Evolutionary conservation across 2,113 vertebrate genomes (phyloP).

Genomic region (Osmerus eperlanus): DNA sequence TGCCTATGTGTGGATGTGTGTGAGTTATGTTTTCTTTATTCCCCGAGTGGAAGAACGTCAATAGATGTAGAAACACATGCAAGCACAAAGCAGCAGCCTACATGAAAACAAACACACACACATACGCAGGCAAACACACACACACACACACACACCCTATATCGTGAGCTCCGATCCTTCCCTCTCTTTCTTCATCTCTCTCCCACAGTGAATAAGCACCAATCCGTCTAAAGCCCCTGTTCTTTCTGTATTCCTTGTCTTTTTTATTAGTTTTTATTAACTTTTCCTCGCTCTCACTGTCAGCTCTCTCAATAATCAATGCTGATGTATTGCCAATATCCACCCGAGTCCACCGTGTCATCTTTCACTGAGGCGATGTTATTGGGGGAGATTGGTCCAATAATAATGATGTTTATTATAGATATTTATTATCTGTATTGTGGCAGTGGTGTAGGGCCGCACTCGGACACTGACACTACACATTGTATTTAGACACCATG

Average conservation of each 20-base stretch:
- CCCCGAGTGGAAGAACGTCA: neutral
- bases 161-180: constrained; percentile 24
- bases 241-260: constrained; percentile 71
- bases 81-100: neutral
- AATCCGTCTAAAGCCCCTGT: constrained; percentile 75
- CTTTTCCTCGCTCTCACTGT: constrained; percentile 73
- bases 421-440: constrained; percentile 78
- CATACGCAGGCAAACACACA: no score
- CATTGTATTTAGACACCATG: constrained; percentile 28
- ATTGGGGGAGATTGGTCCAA: constrained; percentile 76
- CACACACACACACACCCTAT: constrained; percentile 5
- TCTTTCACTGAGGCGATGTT: constrained; percentile 72
- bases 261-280: constrained; percentile 84
- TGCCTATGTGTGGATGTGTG: neutral
- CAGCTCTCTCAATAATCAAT: constrained; percentile 80
- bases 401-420: constrained; percentile 82
- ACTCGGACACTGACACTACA: constrained; percentile 45
- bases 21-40: constrained; percentile 6
- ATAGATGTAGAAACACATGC: neutral
- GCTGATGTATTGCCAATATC: constrained; percentile 83
- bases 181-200: constrained; percentile 30
- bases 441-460: constrained; percentile 54
- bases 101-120: constrained; percentile 21
- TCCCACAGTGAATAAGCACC: constrained; percentile 54
- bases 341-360: constrained; percentile 70